Conservation (phyloP, 2,797 vertebrate species). For the Anableps anableps region DNA sequence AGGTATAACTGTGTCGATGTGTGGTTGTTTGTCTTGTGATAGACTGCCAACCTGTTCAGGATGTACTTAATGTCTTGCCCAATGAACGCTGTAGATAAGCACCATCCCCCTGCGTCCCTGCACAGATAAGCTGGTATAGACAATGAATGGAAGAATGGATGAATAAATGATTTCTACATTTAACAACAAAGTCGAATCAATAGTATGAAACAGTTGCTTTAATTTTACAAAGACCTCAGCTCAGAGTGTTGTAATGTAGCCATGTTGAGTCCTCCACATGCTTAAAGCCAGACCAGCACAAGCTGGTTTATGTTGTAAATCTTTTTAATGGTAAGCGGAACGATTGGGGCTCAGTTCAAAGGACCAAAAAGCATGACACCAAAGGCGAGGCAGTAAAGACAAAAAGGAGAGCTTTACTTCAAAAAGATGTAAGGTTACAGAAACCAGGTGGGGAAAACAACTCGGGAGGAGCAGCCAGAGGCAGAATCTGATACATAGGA, state of each 20-base stretch:
- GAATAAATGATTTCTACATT: neutral
- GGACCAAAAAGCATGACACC: constrained; percentile 14
- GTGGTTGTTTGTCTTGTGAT: neutral
- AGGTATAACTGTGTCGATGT: neutral
- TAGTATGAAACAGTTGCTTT: neutral
- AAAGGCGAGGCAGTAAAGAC: constrained; percentile 6
- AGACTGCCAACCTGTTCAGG: neutral
- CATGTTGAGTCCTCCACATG: neutral
- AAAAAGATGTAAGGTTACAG: constrained; percentile 23
- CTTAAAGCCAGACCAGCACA: neutral
- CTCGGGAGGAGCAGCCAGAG: constrained; percentile 3
- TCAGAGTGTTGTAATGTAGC: neutral
- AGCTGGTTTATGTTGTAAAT: constrained; percentile 5
- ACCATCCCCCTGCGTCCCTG: neutral
- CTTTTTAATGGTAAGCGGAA: constrained; percentile 8
- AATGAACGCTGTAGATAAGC: no score
- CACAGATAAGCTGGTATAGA: neutral
- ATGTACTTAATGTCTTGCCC: neutral
- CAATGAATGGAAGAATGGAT: neutral
- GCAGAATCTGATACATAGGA: constrained; percentile 4
- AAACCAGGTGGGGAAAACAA: constrained; percentile 18
- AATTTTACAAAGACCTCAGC: neutral
- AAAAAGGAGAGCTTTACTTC: constrained; percentile 16
- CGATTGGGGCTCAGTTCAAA: constrained; percentile 20
- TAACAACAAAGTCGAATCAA: neutral